phyloP scores from a whole-genome alignment of 2,113 vertebrate genomes.

The Panurus biarmicus region DNA sequence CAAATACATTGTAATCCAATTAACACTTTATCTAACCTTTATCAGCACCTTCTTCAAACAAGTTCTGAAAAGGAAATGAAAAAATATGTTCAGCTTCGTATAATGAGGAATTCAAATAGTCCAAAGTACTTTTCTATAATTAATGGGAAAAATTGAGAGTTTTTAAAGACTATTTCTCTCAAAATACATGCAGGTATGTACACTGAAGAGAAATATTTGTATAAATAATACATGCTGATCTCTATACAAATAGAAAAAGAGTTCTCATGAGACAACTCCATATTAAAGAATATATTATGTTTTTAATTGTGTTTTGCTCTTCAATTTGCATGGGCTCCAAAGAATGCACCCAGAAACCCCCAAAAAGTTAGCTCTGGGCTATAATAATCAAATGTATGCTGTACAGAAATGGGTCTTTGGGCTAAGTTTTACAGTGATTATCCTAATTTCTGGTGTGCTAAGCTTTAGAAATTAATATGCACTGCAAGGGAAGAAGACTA shows the following conservation, averaged over 20 bases:
- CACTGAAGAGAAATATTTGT: neutral
- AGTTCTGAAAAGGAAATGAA: neutral
- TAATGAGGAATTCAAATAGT: neutral
- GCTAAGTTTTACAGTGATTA: neutral
- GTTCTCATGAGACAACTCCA: neutral
- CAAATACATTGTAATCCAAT: neutral
- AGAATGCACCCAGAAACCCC: neutral
- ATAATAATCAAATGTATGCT: neutral
- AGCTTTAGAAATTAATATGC: neutral
- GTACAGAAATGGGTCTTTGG: neutral
- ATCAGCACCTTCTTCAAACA: neutral
- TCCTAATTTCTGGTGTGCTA: neutral
- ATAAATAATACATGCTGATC: neutral
- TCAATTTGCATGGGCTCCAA: neutral
- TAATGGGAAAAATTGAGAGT: neutral
- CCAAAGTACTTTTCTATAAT: neutral
- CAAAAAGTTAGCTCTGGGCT: accelerated
- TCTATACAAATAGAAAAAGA: neutral
- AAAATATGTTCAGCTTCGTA: neutral
- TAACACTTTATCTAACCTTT: constrained; percentile 6
- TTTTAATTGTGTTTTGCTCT: neutral
- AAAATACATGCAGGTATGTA: neutral
- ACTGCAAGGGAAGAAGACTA: neutral
- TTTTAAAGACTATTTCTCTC: neutral
- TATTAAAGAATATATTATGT: neutral